Base-by-base conservation (phyloP, 2,888 invertebrate genomes). In the Mactromeris polynyma region DNA sequence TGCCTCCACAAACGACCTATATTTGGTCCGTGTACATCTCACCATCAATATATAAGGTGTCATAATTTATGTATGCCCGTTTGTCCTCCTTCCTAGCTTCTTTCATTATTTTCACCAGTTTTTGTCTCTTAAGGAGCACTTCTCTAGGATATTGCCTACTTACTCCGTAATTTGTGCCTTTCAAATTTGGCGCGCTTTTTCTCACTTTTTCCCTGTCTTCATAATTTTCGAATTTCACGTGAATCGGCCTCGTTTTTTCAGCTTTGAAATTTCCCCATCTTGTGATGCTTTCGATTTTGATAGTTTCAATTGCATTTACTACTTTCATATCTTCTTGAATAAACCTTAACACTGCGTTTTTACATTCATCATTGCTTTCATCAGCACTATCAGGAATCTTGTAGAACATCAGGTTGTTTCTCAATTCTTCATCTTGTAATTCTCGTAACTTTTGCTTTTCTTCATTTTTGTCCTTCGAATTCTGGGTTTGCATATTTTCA, bases 1-100 rank as follows among this genome's bases (percentile, higher is more conserved):
- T 80, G 58, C 42, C 54, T 64, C 80, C 85, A 58, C n/a, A 21
- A 2, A 14, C 14, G 9, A 40, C 85, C 80, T 85, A 80, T 81
- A 40, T 46, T 21, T 2, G 11, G 31, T 19, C 33, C 17, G 26
- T 31, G 40, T 81, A 31, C 14, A 31, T 9, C n/a, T 58, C 51
- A 1, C 31, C 54, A 17, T 36, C 26, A 11, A 38, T 54, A 9
- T n/a, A 42, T n/a, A 4, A 79, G 14, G n/a, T 31, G n/a, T 36
- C 79, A 79, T 42, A 14, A 33, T 31, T 79, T 2, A 79, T n/a
- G 31, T 33, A 79, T n/a, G 79, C 79, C 3, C 42, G 9, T 42
- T 79, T 79, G 40, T 36, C 42, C n/a, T 79, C 79, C 40, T 26
- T 42, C n/a, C 79, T 40, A 17, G 79, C 42, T 17, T 40, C 42